Base-by-base conservation (phyloP, 2,113 vertebrate genomes). In the Bucco capensis region DNA sequence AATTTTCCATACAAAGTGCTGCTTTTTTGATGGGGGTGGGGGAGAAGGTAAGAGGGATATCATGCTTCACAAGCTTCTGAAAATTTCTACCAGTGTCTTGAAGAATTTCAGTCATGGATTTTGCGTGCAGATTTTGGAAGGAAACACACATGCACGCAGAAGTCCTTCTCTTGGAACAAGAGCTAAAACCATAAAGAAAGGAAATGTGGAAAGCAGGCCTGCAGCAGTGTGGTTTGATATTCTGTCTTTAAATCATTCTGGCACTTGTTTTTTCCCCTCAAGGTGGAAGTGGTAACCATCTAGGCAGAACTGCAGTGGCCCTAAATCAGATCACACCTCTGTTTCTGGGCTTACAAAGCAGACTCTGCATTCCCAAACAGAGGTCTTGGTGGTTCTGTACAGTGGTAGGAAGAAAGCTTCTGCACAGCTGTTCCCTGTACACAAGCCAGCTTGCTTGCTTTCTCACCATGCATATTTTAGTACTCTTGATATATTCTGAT, bases 171-270 rank as follows among this genome's bases (percentile, higher is more conserved):
- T 85, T 90, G 88, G 86, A 96, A 94, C 81, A 89, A 87, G 78
- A 94, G 35, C 92, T 94, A 85, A 94, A 94, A 86, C 93, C 76
- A 93, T 95, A 94, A 96, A 93, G 92, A 89, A 87, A 90, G 86
- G 87, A 95, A 93, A 95, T 87, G 94, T 92, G 78, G 93, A 96
- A 95, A 96, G 81, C 77, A 87, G 89, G 92, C 96, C 96, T 93
- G 96, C 85, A 93, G 96, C 96, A 90, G 56, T 92, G 70, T 85
- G 93, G 57, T 60, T 89, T 97, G 97, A 97, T 97, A 97, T 94
- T 66, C 92, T 92, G 37, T 94, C 96, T 96, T 96, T 97, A 96
- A 97, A 97, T 97, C 96, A 97, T 96, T 83, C 57, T 69, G 38
- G 95, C 96, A 96, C 81, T 69, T 93, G 96, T 89, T 96, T 97